Conservation (phyloP, 2,797 vertebrate species). For the Parambassis ranga region DNA sequence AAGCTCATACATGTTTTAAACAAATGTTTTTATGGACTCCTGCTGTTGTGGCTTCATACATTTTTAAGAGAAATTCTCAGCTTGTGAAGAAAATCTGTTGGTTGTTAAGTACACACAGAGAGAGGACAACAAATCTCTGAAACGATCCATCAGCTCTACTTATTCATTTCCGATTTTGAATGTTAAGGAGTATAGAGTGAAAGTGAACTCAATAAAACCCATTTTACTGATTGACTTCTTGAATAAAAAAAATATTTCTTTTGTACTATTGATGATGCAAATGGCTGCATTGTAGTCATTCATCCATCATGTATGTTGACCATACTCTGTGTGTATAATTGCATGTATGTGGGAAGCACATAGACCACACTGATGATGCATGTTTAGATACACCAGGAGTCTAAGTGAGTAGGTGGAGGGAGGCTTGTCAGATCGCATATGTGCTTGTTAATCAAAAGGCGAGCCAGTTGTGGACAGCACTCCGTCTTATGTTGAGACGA, state of each 20-base stretch:
- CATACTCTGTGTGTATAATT: no score
- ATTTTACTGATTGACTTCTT: neutral
- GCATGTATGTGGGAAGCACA: neutral
- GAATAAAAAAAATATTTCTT: no score
- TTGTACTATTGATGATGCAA: no score
- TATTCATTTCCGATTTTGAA: conserved; percentile 27
- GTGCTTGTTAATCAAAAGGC: conserved; percentile 28
- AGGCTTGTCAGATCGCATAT: conserved; percentile 15
- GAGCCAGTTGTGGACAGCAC: conserved; percentile 7
- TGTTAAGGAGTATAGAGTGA: neutral
- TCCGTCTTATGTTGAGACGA: conserved; percentile 6
- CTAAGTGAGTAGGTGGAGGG: conserved; percentile 13
- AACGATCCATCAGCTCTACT: conserved; percentile 12
- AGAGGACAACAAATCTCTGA: conserved; percentile 18
- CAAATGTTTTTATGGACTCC: conserved; percentile 25
- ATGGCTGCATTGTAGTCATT: no score
- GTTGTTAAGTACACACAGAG: neutral
- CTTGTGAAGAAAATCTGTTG: neutral
- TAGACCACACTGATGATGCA: no score
- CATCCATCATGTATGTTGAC: no score
- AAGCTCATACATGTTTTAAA: conserved; percentile 52
- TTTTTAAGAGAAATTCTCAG: conserved; percentile 44
- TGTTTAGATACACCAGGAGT: no score
- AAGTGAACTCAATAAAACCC: neutral
- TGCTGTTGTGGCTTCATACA: conserved; percentile 21